Base-by-base conservation (phyloP, 2,113 vertebrate species). In the Chaetorhynchus papuensis region DNA sequence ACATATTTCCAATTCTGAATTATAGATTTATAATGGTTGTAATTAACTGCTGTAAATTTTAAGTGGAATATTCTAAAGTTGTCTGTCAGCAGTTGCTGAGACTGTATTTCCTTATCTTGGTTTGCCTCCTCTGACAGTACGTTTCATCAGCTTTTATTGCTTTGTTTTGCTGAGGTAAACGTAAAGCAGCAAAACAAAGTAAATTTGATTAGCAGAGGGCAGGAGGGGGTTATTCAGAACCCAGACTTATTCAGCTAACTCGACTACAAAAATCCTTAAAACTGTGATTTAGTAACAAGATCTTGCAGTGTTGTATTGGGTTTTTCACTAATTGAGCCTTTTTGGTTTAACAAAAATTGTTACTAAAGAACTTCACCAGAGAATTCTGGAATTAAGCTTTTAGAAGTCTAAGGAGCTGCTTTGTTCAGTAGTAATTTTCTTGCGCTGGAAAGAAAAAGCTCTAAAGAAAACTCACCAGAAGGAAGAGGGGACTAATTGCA, bases 401-500 rank as follows among this genome's bases (percentile, higher is more conserved):
- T 41, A 49, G 57, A 57, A 83, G 18, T 28, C 53, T 39, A 59
- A 77, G 72, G 31, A 78, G 16, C 54, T 74, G 31, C 35, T 14
- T 41, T 74, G n/a, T 69, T 74, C 66, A 74, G 6, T 31, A 24
- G 6, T 61, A 5, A 53, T 84, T 93, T 93, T 65, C 33, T 53
- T 53, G 28, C 47, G 19, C 54, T 77, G 74, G 47, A 63, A 63
- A 94, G 65, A 63, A 90, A 61, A 57, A 44, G 15, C 57, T 61
- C 12, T 30, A 23, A 86, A 81, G 47, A 42, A 72, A 93, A 97
- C 99, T 99, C 94, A 99, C 99, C 99, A 99, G 92, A 81, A 99
- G 98, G 96, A 99, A 99, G 83, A 98, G 96, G 45, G 99, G 99
- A 91, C 99, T 99, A 96, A 99, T 98, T 78, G 98, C 99, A 10